Evolutionary conservation across 1,140 invertebrate genomes (phyloP), one percentile per base, ranked within the genome.

Genomic region (Conus betulinus): DNA sequence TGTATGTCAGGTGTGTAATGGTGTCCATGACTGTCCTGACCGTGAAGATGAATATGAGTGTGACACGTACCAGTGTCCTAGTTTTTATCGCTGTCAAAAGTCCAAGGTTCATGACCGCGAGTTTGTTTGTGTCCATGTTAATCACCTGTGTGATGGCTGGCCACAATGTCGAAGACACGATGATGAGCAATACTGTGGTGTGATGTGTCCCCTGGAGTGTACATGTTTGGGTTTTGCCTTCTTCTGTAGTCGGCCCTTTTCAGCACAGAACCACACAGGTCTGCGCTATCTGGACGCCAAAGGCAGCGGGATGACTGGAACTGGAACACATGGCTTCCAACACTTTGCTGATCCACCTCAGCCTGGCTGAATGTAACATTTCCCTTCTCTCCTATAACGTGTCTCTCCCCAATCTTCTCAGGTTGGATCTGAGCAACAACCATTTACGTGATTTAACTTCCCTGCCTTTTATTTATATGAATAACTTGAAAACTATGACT

Each of bases 131-230:
- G 53, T 85, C 57, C 84, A 85, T n/a, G 0, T 55, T 71, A 25
- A 85, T 3, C 84, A 85, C 67, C 6, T 89, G 7, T 89, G 88
- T 76, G 88, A 89, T 81, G 81, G 67, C 23, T 23, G 53, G 17
- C 71, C 81, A 79, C 88, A 89, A 51, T 89, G 88, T 82, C 88
- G 85, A 3, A 8, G 76, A 10, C 88, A 89, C 55, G 88, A 89
- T 53, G 88, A 89, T 52, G 88, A 89, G 52, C 63, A 57, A 7
- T 63, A 84, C 27, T 89, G 88, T 60, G n/a, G 76, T 15, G 23
- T 84, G 25, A 89, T 85, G 7, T 89, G 85, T 67, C 88, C 88
- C n/a, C 20, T 67, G 17, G 63, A 76, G 51, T 89, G 88, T 55
- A 60, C 63, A 23, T 87, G 88, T 57, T 74, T 51, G 27, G 67